phyloP scores from a whole-genome alignment of 2,797 vertebrate genomes.

The Enteromius mattozi region DNA sequence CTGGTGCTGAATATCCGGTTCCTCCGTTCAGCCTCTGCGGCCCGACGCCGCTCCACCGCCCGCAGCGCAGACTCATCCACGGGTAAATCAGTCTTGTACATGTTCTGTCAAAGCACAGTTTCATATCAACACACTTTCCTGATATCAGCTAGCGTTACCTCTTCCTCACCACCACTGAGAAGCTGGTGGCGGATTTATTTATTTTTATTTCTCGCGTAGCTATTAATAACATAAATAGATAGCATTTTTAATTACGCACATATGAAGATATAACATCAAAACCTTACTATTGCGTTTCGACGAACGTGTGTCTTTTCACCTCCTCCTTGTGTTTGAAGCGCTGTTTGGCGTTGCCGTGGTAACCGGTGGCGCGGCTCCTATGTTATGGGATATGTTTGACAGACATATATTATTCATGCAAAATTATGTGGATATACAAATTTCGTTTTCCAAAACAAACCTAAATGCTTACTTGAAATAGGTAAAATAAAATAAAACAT shows the following conservation, averaged over 20 bases:
- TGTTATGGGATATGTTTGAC: neutral
- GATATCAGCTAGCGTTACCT: neutral
- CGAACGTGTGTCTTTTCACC: neutral
- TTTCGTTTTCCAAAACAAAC: neutral
- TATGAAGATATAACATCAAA: neutral
- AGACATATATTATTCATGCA: neutral
- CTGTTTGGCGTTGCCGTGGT: conserved; percentile 7
- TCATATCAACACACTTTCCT: neutral
- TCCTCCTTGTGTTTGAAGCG: neutral
- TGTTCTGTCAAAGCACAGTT: conserved; percentile 52
- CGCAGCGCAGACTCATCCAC: conserved; percentile 59
- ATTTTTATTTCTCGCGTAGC: neutral
- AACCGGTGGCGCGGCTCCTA: neutral
- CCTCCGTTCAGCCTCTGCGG: conserved; percentile 72
- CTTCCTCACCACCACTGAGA: neutral
- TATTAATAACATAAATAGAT: neutral
- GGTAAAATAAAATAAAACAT: neutral
- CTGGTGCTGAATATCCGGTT: conserved; percentile 73
- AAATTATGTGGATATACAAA: neutral
- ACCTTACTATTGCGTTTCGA: neutral
- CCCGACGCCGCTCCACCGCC: conserved; percentile 66
- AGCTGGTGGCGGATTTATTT: neutral
- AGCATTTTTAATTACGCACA: neutral
- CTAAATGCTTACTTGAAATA: neutral
- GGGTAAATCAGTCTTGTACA: conserved; percentile 72